Conservation (phyloP, 1,140 invertebrate species). For the Drosophila lacteicornis region DNA sequence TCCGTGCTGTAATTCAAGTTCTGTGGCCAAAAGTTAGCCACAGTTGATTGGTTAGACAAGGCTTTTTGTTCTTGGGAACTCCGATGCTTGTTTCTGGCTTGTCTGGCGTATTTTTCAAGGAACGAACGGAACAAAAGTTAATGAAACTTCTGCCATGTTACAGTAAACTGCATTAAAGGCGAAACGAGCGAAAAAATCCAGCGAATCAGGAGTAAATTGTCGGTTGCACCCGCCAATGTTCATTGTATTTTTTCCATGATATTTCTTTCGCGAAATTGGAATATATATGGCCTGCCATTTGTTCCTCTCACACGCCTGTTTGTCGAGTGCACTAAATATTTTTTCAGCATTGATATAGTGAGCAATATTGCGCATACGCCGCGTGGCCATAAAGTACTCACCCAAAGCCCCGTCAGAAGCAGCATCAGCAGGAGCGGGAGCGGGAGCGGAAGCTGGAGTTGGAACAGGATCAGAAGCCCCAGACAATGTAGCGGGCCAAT, state of each 20-base stretch:
- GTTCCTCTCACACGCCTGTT: slow-evolving; percentile 26
- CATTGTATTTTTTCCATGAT: slow-evolving; percentile 18
- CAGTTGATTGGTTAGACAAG: slow-evolving; percentile 77
- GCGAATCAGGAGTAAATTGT: slow-evolving; percentile 18
- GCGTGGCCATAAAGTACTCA: slow-evolving; percentile 56
- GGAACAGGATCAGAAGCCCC: background rate
- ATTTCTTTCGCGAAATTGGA: slow-evolving; percentile 22
- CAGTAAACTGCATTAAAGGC: slow-evolving; percentile 56
- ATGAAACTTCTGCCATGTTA: slow-evolving; percentile 65
- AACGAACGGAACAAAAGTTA: slow-evolving; percentile 67
- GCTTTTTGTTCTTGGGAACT: slow-evolving; percentile 44
- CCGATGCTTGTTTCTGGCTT: slow-evolving; percentile 39
- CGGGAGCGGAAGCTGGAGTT: background rate
- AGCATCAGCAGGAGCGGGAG: background rate
- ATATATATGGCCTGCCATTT: slow-evolving; percentile 57
- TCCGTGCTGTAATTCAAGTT: slow-evolving; percentile 72
- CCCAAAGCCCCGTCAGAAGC: slow-evolving; percentile 22
- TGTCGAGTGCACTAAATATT: slow-evolving; percentile 52
- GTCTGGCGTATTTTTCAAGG: slow-evolving; percentile 57
- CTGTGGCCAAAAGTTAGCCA: slow-evolving; percentile 80
- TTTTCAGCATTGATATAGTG: slow-evolving; percentile 52
- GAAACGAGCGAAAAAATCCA: background rate
- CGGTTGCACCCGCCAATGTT: slow-evolving; percentile 13
- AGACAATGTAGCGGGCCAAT: slow-evolving; percentile 41
- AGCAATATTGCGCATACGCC: slow-evolving; percentile 68